Base-by-base conservation (phyloP, 2,888 invertebrate genomes). In the Heliothis peltigera region DNA sequence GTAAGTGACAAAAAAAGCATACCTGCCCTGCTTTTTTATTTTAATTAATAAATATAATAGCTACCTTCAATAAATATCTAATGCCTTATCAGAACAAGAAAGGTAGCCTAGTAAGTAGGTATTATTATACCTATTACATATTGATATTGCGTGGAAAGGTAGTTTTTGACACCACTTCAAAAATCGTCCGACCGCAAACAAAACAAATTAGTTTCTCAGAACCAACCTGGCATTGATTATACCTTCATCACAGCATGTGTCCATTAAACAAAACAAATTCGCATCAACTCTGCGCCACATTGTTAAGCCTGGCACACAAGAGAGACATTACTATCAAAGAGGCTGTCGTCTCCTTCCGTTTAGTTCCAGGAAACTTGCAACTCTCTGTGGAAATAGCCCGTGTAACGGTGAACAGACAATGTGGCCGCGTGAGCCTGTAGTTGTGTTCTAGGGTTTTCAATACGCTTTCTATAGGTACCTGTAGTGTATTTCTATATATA, bases 291-390 rank as follows among this genome's bases (percentile, higher is more conserved):
- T 25, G 12, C 42, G 25, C 15, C 46, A 52, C 67, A 68, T 73
- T 73, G 68, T 66, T 46, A 42, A 32, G 54, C 32, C 28, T 47
- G 25, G 42, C 15, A 49, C 53, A 59, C 49, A 18, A 18, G 19
- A 35, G 47, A 43, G 48, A 58, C 52, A 22, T 22, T 12, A 25
- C 15, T 61, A 54, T 70, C 69, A 70, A 75, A 75, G 69, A 70
- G 53, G 35, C 69, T 75, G 69, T 70, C 69, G 39, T 28, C 48
- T 7, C 39, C 59, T 75, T 70, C 69, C 69, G 75, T 2, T 17
- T 15, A 18, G 52, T 17, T 17, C n/a, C 69, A 58, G 69, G 69
- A 70, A 70, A 47, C 75, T 52, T n/a, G 8, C 46, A 32, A 28
- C 48, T 44, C 49, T 73, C 48, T 15, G 8, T 48, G 65, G 74